A percentile compares a stretch with the other conserved stretches of the same genome.
Conservation (phyloP, 2,797 vertebrate species). For the Melanotaenia trifasciata region DNA sequence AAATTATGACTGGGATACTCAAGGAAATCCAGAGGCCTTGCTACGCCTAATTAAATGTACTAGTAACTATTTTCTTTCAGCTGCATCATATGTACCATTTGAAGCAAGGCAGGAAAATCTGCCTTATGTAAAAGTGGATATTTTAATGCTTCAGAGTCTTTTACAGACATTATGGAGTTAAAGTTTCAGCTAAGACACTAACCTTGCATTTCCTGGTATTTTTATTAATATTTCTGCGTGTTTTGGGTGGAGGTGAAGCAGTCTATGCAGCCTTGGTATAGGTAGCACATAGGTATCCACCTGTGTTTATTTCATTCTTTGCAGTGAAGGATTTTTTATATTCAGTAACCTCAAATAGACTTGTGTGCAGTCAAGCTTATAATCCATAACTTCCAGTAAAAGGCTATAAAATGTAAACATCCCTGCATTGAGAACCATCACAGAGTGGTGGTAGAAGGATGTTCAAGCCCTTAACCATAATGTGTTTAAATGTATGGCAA, state of each 20-base stretch:
- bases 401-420: not conserved
- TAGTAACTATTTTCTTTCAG: not conserved
- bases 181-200: too few species aligned
- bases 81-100: not conserved
- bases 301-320: not conserved
- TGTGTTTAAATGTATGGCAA: not conserved
- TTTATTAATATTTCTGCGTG: not conserved
- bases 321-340: not conserved
- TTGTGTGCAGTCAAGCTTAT: not conserved
- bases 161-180: not conserved
- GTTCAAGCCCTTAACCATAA: not conserved
- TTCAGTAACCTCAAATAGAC: too few species aligned
- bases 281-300: not conserved
- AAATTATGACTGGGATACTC: not conserved
- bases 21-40: not conserved
- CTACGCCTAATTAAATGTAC: not conserved
- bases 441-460: not conserved
- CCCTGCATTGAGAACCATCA: not conserved
- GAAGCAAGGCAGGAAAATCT: not conserved
- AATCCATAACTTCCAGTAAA: not conserved
- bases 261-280: not conserved
- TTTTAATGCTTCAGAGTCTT: not conserved
- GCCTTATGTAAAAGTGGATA: not conserved
- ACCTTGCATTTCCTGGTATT: not conserved
- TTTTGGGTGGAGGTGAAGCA: not conserved